Percentiles rank a stretch among this genome's conserved stretches.
Conservation (phyloP, 2,888 invertebrate species). For the Thelaira solivaga region DNA sequence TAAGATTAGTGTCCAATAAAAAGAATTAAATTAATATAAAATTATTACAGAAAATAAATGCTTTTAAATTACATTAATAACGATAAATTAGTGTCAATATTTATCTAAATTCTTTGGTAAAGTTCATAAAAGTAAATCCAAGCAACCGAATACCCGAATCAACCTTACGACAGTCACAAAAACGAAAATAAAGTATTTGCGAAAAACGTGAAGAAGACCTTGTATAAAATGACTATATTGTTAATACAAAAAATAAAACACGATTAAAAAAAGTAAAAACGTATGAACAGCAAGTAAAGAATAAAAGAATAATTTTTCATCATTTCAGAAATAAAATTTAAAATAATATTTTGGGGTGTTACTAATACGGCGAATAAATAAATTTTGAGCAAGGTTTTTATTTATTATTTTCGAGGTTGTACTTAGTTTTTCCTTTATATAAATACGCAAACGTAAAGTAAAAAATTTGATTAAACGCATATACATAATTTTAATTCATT, state of each 20-base stretch:
- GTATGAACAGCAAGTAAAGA: not conserved
- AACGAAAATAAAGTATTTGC: constrained; percentile 58
- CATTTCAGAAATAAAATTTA: not conserved
- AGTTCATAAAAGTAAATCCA: constrained; percentile 18
- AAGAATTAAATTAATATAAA: constrained; percentile 2
- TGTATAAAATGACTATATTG: constrained; percentile 17
- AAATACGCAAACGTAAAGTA: not conserved
- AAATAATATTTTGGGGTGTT: not conserved
- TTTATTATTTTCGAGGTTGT: constrained; percentile 37
- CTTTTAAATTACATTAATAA: constrained; percentile 9
- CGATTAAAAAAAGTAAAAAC: constrained; percentile 1
- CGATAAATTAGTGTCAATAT: not conserved
- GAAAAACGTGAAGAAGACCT: constrained; percentile 37
- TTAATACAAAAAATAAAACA: constrained; percentile 9
- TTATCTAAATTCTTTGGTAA: not conserved
- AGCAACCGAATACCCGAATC: constrained; percentile 55
- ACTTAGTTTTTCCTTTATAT: not conserved
- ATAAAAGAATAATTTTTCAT: not conserved
- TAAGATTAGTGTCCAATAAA: constrained; percentile 20
- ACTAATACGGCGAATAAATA: constrained; percentile 6
- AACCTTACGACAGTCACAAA: constrained; percentile 53
- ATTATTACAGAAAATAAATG: not conserved
- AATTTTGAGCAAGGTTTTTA: constrained; percentile 60
- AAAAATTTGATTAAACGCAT: not conserved
- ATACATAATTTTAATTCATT: constrained; percentile 14